Conservation (phyloP, 1,140 invertebrate species). For the Dreissena rostriformis region DNA sequence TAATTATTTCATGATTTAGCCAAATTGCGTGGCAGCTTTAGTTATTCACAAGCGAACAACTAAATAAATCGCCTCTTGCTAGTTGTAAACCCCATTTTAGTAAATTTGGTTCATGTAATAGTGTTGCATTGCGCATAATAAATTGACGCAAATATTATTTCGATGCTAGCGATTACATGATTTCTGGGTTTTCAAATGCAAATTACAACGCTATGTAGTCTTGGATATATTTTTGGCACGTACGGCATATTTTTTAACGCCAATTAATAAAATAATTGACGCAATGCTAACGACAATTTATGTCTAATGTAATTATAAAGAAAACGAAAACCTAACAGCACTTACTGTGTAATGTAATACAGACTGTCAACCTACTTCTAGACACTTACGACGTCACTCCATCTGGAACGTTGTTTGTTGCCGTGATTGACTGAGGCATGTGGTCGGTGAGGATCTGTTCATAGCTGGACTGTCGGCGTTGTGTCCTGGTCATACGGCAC, state of each 20-base stretch:
- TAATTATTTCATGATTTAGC: too few relatives aligned
- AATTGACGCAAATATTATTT: not conserved
- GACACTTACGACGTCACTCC: constrained; percentile 13
- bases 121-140: not conserved
- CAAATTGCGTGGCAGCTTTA: too few relatives aligned
- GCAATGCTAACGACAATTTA: not conserved
- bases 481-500: not conserved
- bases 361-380: not conserved
- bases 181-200: too few relatives aligned
- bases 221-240: not conserved
- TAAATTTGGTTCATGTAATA: not conserved
- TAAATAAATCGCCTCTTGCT: too few relatives aligned
- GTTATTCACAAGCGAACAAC: too few relatives aligned
- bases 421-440: not conserved
- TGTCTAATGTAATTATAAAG: not conserved
- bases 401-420: constrained; percentile 2
- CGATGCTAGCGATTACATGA: not conserved
- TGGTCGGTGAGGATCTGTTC: constrained; percentile 3
- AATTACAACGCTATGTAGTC: too few relatives aligned
- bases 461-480: not conserved
- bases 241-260: too few relatives aligned
- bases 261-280: too few relatives aligned
- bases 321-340: not conserved
- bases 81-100: too few relatives aligned
- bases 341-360: not conserved